A percentile compares a stretch with the other conserved stretches of the same genome.
These are phyloP conservation scores for Elgaria multicarinata DNA, from an alignment of 2,113 vertebrate species.

Conservation along the genomic window DNA sequence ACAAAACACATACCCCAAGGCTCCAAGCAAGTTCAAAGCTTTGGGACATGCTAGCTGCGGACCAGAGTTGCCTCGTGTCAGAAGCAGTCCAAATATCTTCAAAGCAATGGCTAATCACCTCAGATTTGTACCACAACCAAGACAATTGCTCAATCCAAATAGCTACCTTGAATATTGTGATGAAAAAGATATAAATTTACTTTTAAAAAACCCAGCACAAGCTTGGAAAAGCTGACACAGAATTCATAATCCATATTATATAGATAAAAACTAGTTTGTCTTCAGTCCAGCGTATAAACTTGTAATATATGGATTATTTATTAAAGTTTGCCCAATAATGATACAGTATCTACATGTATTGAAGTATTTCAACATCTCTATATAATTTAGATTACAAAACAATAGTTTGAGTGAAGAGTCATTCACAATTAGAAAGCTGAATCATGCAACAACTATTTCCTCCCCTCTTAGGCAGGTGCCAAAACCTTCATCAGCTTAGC, in stretches of 20 bases:
- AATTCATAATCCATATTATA: not conserved
- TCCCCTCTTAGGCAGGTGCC: rapidly evolving
- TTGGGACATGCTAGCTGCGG: not conserved
- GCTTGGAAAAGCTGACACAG: not conserved
- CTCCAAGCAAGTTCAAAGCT: not conserved
- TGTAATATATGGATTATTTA: not conserved
- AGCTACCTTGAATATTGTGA: not conserved
- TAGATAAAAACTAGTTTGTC: not conserved
- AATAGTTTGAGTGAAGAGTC: not conserved
- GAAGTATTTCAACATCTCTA: not conserved
- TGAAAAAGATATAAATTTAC: not conserved
- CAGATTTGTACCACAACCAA: no score
- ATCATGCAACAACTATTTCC: not conserved
- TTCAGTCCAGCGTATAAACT: conserved; percentile 1
- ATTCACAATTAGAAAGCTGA: conserved; percentile 18
- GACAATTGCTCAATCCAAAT: not conserved
- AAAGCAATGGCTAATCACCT: not conserved
- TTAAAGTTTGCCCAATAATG: not conserved
- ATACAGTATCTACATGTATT: not conserved
- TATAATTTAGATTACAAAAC: conserved; percentile 8
- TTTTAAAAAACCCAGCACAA: not conserved
- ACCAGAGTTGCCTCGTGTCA: not conserved
- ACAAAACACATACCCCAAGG: not conserved
- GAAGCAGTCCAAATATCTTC: not conserved
- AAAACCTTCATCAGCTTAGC: conserved; percentile 19